phyloP scores from a whole-genome alignment of 2,113 vertebrate species.

The Sylvia atricapilla region DNA sequence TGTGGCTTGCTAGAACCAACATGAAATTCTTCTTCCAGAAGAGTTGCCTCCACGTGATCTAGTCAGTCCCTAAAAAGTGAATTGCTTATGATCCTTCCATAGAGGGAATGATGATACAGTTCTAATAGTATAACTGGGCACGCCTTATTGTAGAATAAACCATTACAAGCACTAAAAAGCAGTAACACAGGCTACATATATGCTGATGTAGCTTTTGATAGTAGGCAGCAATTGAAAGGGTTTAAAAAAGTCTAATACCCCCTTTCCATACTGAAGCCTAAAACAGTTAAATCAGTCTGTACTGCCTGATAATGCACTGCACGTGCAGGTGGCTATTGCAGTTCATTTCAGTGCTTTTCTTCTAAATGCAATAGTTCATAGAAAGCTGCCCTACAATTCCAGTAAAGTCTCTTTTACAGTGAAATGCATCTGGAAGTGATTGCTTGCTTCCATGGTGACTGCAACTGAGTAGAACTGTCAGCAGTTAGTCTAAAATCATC shows the following conservation, averaged over 20 bases:
- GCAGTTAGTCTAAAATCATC: not conserved
- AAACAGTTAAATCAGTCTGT: not conserved
- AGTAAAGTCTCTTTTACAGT: not conserved
- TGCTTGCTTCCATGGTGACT: not conserved
- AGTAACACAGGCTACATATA: not conserved
- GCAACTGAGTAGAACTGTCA: not conserved
- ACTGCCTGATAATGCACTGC: not conserved
- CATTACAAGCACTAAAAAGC: not conserved
- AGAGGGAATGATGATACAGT: not conserved
- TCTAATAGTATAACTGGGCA: not conserved
- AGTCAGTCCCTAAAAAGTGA: not conserved
- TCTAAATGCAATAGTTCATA: not conserved
- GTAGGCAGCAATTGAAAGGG: not conserved
- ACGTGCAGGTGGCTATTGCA: not conserved
- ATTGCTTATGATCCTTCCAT: not conserved
- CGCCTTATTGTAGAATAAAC: not conserved
- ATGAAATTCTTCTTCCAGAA: not conserved
- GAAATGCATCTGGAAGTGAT: not conserved
- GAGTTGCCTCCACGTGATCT: rapidly evolving
- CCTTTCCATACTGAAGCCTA: not conserved
- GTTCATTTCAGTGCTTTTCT: not conserved
- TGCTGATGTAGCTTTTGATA: not conserved
- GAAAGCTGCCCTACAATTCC: not conserved
- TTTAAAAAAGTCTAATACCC: not conserved
- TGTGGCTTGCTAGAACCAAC: not conserved